Percentiles rank a stretch among this genome's conserved stretches.
Conservation (phyloP, 2,797 vertebrate species). For the Natrix natrix region DNA sequence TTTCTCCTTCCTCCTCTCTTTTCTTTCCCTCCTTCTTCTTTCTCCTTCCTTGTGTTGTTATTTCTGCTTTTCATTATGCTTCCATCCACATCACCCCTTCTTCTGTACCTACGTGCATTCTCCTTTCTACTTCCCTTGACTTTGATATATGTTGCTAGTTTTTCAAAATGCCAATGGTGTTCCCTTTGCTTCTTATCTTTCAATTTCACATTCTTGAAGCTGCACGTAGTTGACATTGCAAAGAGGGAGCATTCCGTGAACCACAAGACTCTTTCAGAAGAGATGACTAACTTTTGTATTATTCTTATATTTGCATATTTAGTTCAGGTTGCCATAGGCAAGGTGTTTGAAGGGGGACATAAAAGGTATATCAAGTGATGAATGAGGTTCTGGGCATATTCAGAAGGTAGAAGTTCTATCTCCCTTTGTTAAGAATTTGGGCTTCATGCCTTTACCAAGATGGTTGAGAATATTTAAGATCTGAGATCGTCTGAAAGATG, state of each 20-base stretch:
- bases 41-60: background rate
- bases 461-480: background rate
- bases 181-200: slow-evolving; percentile 22
- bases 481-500: background rate
- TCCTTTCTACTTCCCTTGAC: fast-evolving
- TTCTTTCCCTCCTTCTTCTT: background rate
- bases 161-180: background rate
- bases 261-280: background rate
- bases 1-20: background rate
- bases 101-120: background rate
- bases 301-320: background rate
- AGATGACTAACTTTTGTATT: background rate
- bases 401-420: background rate
- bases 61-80: background rate
- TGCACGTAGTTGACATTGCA: slow-evolving; percentile 9
- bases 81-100: background rate
- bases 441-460: background rate
- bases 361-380: background rate
- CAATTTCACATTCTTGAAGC: slow-evolving; percentile 12
- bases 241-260: background rate
- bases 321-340: background rate
- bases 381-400: background rate
- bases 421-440: background rate
- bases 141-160: slow-evolving; percentile 12
- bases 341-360: background rate